A percentile compares a stretch with the other conserved stretches of the same genome.
These are phyloP conservation scores for Cephalopachus bancanus DNA, from an alignment of 2,797 vertebrate species.

Conservation along the genomic window DNA sequence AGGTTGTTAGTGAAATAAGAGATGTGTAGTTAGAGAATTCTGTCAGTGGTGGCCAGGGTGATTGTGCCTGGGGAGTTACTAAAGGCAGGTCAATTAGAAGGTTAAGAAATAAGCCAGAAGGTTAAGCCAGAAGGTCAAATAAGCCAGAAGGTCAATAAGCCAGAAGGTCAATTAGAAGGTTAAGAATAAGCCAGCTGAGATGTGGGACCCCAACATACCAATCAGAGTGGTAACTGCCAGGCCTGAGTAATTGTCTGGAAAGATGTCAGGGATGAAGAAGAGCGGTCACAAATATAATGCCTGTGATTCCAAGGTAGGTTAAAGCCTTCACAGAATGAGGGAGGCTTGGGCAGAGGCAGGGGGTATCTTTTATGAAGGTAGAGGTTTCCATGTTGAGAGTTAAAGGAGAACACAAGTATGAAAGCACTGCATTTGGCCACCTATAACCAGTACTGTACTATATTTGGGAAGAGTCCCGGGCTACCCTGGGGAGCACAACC, in stretches of 20 bases:
- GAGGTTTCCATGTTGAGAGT: neutral
- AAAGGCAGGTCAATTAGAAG: constrained; percentile 50
- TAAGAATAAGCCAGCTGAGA: constrained; percentile 56
- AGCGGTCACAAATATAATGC: neutral
- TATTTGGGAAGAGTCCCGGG: neutral
- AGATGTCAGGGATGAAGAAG: neutral
- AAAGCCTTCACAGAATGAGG: neutral
- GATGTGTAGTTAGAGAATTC: constrained; percentile 31
- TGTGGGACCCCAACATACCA: constrained; percentile 1
- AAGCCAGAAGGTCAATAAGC: no score
- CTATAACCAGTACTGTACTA: neutral
- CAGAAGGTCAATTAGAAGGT: constrained; percentile 41
- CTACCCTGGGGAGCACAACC: neutral
- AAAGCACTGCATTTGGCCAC: neutral
- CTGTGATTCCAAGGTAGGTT: neutral
- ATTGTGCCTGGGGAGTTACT: neutral
- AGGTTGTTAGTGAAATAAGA: constrained; percentile 12
- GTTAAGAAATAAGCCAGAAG: constrained; percentile 15
- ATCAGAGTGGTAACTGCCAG: constrained; percentile 18
- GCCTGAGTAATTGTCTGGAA: constrained; percentile 49
- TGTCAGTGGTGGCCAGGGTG: neutral
- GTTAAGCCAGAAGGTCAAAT: no score
- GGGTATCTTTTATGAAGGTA: neutral
- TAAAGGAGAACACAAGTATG: neutral
- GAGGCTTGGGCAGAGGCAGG: neutral